Base-by-base conservation (phyloP, 2,113 vertebrate species). In the Triplophysa rosa region DNA sequence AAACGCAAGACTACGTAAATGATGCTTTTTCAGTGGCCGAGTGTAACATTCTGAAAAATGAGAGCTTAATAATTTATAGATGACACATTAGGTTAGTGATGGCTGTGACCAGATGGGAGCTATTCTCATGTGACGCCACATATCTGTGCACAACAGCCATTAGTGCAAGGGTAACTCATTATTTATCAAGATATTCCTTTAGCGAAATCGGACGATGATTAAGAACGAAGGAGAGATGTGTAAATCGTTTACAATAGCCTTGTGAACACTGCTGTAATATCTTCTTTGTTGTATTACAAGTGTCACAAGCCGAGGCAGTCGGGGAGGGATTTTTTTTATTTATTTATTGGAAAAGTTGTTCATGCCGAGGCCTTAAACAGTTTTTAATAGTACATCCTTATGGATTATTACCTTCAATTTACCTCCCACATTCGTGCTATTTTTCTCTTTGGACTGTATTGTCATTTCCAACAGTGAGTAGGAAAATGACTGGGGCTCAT, bases 11-110 rank as follows among this genome's bases (percentile, higher is more conserved):
- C 47, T 37, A 37, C 33, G 10, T 45, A 45, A 11, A 77, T 52
- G 74, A 77, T 65, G 74, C 61, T 77, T 77, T 37, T 77, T 77
- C 47, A 54, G 42, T 65, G 45, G 62, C 74, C 74, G 37, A 77
- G 74, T 76, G 61, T 75, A 74, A 74, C 23, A 10, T 23, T 52
- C 16, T 78, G 52, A 80, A 71, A 83, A 84, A 84, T 84, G 82
- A 21, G 29, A 45, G 47, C 16, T 61, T 80, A 84, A 84, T 84
- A 84, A 80, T 77, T 84, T 76, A 80, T 80, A 78, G 78, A 65
- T 74, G 78, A 80, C 74, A 77, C 45, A 65, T 83, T 72, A 77
- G 68, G 67, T 66, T 63, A 69, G 76, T 77, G 74, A 77, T 65
- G 62, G 45, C 62, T 19, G 37, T 47, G 61, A 33, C 73, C 62